A percentile compares a stretch with the other conserved stretches of the same genome.
Evolutionary conservation across 2,797 vertebrate species (phyloP).

Genomic region (Thamnophis elegans): DNA sequence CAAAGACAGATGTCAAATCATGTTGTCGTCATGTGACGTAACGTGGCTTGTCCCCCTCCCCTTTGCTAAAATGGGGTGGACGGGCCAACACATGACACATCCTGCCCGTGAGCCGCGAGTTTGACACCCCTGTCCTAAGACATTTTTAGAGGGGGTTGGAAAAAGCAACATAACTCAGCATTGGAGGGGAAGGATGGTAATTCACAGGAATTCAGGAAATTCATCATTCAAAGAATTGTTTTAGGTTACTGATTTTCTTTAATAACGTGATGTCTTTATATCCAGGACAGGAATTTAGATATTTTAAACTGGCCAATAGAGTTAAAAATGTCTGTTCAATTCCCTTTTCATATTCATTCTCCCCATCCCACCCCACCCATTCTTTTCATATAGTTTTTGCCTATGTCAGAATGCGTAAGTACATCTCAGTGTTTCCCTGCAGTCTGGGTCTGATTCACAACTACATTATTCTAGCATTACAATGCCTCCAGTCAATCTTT

Average conservation of each 20-base stretch:
- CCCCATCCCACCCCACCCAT: fast-evolving
- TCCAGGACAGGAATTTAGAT: neutral
- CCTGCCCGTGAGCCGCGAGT: too few relatives aligned
- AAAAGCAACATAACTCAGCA: neutral
- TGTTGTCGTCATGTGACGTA: too few relatives aligned
- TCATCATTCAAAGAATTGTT: neutral
- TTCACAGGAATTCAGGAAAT: conserved; percentile 6
- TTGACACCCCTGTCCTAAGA: too few relatives aligned
- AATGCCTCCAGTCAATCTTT: neutral
- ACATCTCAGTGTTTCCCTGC: neutral
- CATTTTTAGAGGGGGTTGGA: neutral
- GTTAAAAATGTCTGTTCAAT: neutral
- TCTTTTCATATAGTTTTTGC: neutral
- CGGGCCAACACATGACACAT: too few relatives aligned
- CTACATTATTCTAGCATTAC: neutral
- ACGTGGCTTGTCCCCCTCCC: too few relatives aligned
- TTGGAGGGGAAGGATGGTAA: neutral
- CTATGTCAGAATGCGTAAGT: neutral
- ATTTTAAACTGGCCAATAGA: neutral
- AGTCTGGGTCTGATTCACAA: neutral
- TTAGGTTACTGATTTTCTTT: conserved; percentile 4
- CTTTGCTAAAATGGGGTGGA: too few relatives aligned
- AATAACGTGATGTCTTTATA: neutral
- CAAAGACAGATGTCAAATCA: too few relatives aligned
- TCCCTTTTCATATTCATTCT: neutral